phyloP scores from a whole-genome alignment of 2,888 invertebrate species.

The Chorisops tibialis region DNA sequence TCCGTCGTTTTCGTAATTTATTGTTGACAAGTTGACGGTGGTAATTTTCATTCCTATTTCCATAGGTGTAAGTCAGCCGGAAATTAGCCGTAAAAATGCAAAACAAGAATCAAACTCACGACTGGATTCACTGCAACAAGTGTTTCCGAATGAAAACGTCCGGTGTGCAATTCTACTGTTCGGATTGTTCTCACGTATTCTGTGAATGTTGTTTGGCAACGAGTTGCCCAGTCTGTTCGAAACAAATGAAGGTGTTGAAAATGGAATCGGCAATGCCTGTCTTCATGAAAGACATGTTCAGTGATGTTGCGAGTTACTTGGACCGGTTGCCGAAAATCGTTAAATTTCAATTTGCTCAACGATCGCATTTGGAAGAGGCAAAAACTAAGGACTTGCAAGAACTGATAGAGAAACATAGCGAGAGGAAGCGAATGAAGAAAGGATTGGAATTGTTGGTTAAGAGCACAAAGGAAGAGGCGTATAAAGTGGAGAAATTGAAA shows the following conservation, averaged over 20 bases:
- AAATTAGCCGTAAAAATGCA: too few relatives aligned
- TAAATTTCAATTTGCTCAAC: background rate
- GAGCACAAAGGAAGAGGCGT: background rate
- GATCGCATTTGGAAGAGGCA: background rate
- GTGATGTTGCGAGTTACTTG: background rate
- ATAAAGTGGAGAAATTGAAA: background rate
- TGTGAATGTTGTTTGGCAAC: background rate
- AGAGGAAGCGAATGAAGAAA: background rate
- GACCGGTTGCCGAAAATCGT: background rate
- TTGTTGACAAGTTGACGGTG: too few relatives aligned
- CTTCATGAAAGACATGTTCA: background rate
- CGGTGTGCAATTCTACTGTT: background rate
- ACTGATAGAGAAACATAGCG: background rate
- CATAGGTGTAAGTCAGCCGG: too few relatives aligned
- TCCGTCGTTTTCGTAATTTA: too few relatives aligned
- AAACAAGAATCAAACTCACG: background rate
- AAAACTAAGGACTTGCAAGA: background rate
- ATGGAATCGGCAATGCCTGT: background rate
- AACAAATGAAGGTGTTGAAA: background rate
- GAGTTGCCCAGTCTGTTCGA: background rate
- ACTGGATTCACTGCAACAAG: background rate
- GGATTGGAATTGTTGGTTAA: background rate
- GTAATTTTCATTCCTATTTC: too few relatives aligned
- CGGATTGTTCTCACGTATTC: background rate
- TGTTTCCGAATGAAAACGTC: background rate